Percentiles rank a stretch among this genome's conserved stretches.
phyloP scores from a whole-genome alignment of 2,797 vertebrate species.

The Alosa sapidissima region DNA sequence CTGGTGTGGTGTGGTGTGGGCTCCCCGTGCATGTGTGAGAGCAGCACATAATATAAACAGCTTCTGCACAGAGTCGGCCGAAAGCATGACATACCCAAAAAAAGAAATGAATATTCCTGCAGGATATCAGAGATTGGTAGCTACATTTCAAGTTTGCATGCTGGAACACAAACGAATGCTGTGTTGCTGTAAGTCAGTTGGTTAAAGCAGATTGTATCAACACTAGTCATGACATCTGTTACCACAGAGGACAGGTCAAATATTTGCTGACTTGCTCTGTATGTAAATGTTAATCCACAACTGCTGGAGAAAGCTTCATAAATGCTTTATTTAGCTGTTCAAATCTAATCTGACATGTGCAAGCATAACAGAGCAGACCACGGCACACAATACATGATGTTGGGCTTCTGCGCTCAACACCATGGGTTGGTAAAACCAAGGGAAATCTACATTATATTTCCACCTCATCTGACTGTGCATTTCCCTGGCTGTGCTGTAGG shows the following conservation, averaged over 20 bases:
- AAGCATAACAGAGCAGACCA: neutral
- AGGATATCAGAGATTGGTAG: neutral
- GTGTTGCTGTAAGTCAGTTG: neutral
- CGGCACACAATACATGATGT: neutral
- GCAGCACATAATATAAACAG: neutral
- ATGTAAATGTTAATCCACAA: neutral
- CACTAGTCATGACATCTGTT: neutral
- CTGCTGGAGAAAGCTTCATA: neutral
- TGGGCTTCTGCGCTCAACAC: neutral
- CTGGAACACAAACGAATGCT: neutral
- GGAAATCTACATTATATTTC: neutral
- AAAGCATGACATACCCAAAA: neutral
- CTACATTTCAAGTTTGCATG: neutral
- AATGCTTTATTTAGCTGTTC: neutral
- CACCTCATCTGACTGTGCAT: neutral
- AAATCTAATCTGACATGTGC: constrained; percentile 15
- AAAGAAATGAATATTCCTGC: neutral
- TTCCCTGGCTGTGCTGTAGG: neutral
- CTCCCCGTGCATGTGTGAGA: neutral
- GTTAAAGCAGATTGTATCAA: neutral
- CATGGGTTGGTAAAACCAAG: neutral
- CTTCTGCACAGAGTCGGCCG: neutral
- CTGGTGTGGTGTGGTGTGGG: neutral
- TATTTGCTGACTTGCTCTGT: constrained; percentile 18
- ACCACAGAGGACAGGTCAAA: neutral